Evolutionary conservation across 2,797 vertebrate species (phyloP).

Genomic region (Sebastes nivosus): DNA sequence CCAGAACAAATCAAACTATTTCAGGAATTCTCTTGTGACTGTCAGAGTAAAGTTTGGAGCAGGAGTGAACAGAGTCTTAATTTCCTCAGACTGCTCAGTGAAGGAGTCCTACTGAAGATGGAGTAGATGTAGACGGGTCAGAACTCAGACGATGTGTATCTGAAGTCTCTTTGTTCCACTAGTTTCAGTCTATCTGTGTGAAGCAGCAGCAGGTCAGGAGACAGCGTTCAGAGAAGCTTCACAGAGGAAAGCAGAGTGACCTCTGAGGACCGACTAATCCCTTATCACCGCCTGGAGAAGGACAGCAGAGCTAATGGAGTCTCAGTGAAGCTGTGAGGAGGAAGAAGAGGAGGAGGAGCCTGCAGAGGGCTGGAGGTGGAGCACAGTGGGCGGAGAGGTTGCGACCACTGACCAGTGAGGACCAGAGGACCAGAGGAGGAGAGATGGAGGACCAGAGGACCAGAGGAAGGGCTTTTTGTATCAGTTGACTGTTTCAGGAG

Average conservation of each 20-base stretch:
- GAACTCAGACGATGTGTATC: conserved; percentile 30
- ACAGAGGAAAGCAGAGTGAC: conserved; percentile 28
- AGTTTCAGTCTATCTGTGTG: not conserved
- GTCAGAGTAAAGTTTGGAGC: not conserved
- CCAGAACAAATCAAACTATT: not conserved
- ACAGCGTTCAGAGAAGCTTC: not conserved
- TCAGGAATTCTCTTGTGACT: not conserved
- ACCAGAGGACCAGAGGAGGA: no score
- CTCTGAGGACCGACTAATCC: conserved; percentile 58
- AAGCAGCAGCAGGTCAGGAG: conserved; percentile 22
- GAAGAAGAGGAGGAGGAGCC: conserved; percentile 8
- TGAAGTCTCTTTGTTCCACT: conserved; percentile 21
- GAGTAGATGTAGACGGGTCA: conserved; percentile 8
- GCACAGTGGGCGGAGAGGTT: not conserved
- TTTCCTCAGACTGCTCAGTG: not conserved
- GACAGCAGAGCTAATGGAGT: conserved; percentile 61
- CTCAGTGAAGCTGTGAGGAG: conserved; percentile 44
- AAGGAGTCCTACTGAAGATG: not conserved
- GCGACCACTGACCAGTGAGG: not conserved
- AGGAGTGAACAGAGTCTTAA: not conserved
- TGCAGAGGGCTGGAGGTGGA: not conserved
- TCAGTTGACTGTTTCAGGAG: not conserved
- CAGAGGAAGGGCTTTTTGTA: no score
- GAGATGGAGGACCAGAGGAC: no score
- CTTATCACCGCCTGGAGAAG: conserved; percentile 51